Evolutionary conservation across 2,113 vertebrate species (phyloP), one percentile per base, ranked within the genome.

Genomic region (Myotis lucifugus): DNA sequence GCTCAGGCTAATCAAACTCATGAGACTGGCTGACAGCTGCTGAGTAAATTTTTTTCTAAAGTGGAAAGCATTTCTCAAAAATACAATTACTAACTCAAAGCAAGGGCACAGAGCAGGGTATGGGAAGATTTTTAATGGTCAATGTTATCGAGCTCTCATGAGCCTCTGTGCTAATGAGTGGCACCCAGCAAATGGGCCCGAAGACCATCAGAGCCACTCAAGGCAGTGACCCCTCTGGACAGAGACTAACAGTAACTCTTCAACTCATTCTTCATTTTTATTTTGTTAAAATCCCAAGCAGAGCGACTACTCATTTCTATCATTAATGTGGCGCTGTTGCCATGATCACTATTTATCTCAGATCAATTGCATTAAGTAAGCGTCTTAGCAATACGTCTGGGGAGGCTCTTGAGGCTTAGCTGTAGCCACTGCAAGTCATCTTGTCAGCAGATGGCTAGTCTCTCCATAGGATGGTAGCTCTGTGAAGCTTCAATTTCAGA

Each of bases 1-100:
- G 76, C 74, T 95, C 92, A 89, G 37, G 67, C 93, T 96, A 91
- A 93, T 93, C 87, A 90, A 96, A 95, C 76, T 81, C 72, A 64
- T 29, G 90, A 95, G 90, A 95, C 87, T 48, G 32, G 67, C 92
- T 93, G 84, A 91, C 84, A 94, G 96, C 70, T 94, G 84, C 70
- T 92, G 29, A 85, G 85, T 67, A 54, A 15, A 37, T 79, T 90
- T 93, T 92, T 91, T 76, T 29, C 52, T 66, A 40, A 94, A 87
- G 67, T 54, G 50, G 40, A 82, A 97, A 96, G 67, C 72, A 90
- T 54, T 96, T 94, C 91, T 93, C 86, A 92, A 95, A 95, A 95
- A 96, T 32, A n/a, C 77, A 93, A 90, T 96, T 77, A 81, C 93
- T 94, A 88, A 93, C 59, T 90, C 76, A 90, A 94, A 86, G 84